Conservation (phyloP, 2,888 invertebrate species). For the Aleiodes testaceus region DNA sequence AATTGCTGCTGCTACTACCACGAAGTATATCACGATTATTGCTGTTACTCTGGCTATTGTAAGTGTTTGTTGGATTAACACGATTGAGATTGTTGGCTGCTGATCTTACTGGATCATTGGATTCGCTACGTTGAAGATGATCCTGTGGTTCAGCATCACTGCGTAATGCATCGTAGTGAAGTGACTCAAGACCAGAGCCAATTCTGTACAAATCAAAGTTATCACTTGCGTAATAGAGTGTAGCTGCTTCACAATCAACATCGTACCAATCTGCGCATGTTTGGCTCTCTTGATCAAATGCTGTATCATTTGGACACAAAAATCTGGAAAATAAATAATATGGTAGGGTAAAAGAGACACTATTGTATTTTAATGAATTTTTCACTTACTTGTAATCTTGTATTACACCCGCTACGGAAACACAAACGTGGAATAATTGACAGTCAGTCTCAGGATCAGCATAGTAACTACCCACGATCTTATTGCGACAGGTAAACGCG, state of each 20-base stretch:
- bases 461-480: conserved; percentile 91
- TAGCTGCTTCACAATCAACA: conserved; percentile 88
- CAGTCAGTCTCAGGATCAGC: conserved; percentile 90
- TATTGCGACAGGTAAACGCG: conserved; percentile 86
- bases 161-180: conserved; percentile 68
- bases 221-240: conserved; percentile 86
- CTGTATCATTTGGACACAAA: conserved; percentile 91
- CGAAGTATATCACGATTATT: conserved; percentile 57
- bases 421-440: conserved; percentile 93
- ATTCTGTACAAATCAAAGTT: conserved; percentile 90
- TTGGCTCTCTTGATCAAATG: conserved; percentile 93
- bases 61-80: conserved; percentile 62
- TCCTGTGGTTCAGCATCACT: conserved; percentile 69
- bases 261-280: conserved; percentile 95
- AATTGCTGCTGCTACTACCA: conserved; percentile 64
- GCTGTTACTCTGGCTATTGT: conserved; percentile 66
- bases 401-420: conserved; percentile 82
- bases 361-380: conserved; percentile 22
- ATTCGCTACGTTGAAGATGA: conserved; percentile 71
- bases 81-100: conserved; percentile 64
- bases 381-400: conserved; percentile 68
- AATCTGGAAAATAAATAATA: conserved; percentile 78
- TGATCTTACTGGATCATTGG: conserved; percentile 72
- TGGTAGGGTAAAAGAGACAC: too few species aligned
- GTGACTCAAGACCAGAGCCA: conserved; percentile 79